Conservation (phyloP, 2,113 vertebrate species). For the Spea multiplicata region DNA sequence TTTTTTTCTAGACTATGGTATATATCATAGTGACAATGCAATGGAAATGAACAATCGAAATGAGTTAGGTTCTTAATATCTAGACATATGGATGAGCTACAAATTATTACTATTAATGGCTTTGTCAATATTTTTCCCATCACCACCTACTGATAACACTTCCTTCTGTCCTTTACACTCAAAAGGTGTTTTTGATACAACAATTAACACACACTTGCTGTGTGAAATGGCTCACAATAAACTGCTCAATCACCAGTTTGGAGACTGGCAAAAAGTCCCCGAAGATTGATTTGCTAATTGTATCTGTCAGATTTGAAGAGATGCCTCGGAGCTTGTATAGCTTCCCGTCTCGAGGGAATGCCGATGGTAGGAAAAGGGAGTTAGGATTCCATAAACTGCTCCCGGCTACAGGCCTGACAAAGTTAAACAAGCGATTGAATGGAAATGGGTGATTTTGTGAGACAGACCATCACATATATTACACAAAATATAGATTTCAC, state of each 20-base stretch:
- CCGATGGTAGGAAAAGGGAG: conserved; percentile 34
- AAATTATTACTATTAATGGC: neutral
- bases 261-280: conserved; percentile 25
- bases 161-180: conserved; percentile 24
- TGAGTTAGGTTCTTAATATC: neutral
- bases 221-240: conserved; percentile 37
- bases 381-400: conserved; percentile 39
- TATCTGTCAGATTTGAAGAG: conserved; percentile 46
- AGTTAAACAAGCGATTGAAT: conserved; percentile 44
- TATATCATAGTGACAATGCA: no score
- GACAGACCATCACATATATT: conserved; percentile 22
- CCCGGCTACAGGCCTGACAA: conserved; percentile 34
- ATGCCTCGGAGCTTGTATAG: conserved; percentile 43
- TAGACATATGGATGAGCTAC: neutral
- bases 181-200: conserved; percentile 33
- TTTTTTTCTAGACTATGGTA: no score
- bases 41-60: no score
- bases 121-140: conserved; percentile 20
- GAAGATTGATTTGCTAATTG: conserved; percentile 45
- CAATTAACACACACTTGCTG: conserved; percentile 42
- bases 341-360: conserved; percentile 33
- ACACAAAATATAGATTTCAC: conserved; percentile 8
- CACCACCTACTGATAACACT: conserved; percentile 28
- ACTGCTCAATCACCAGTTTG: conserved; percentile 20
- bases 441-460: conserved; percentile 38